Evolutionary conservation across 2,888 invertebrate genomes (phyloP), one percentile per base, ranked within the genome.

Genomic region (Oscheius onirici): DNA sequence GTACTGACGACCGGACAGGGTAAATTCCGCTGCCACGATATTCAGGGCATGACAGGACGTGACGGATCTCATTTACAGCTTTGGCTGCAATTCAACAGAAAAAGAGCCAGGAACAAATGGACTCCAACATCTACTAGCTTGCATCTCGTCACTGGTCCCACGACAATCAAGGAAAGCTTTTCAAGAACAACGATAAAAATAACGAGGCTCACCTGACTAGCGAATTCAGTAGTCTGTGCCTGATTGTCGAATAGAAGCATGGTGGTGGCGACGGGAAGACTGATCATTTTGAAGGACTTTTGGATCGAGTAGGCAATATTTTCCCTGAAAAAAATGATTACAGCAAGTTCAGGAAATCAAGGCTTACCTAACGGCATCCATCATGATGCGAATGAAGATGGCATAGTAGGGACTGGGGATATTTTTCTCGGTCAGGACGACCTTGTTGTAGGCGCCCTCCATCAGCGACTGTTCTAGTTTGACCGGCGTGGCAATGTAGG

Each of bases 401-500:
- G 93, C 95, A 89, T 97, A 99, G 76, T 93, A 94, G 76, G 94
- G 93, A 0, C 97, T 95, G 73, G 99, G 97, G 5, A 97, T 96
- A 89, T 95, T 95, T 26, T 93, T 95, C 91, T 94, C 94, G 0
- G 94, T 94, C 82, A 94, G 91, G 88, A 95, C 95, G n/a, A 75
- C 92, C 90, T 99, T 99, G 88, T 99, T 97, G 88, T 99, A 99
- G 81, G 95, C 95, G 58, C 99, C 99, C 89, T 99, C 99, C 97
- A 99, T 99, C 68, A 99, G 91, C 88, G 95, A 97, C 88, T 99
- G 99, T 87, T 99, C 99, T 86, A 99, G 91, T 10, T 95, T 94
- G 13, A 99, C 91, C 0, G 97, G 96, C 87, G 97, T 95, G 75
- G 93, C 92, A 71, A 99, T 95, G 88, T 95, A 99, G 20, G 94